A percentile compares a stretch with the other conserved stretches of the same genome.
Evolutionary conservation across 1,140 invertebrate species (phyloP).

Genomic region (Papilio machaon): DNA sequence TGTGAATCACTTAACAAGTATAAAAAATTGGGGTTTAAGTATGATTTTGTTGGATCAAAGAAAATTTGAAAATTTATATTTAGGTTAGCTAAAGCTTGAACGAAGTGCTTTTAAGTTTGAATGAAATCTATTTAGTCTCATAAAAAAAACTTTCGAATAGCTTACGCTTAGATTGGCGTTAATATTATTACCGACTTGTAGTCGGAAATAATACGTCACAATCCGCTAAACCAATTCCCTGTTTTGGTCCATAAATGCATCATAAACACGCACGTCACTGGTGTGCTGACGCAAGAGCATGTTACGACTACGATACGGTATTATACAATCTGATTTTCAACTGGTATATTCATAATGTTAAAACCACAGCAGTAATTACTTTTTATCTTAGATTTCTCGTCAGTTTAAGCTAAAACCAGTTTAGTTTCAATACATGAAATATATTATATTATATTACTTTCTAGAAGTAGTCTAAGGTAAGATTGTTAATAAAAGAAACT

Average conservation of each 20-base stretch:
- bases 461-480: no score
- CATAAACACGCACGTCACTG: conserved; percentile 10
- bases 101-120: no score
- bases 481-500: no score
- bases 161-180: neutral
- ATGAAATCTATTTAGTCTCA: no score
- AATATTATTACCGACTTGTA: neutral
- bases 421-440: neutral
- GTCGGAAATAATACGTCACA: conserved; percentile 2
- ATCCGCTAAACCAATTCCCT: conserved; percentile 2
- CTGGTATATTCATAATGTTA: neutral
- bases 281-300: conserved; percentile 9
- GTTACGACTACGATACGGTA: neutral
- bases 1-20: no score
- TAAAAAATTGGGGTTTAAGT: no score
- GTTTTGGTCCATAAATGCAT: conserved; percentile 21
- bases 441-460: no score
- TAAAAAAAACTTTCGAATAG: neutral
- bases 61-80: no score
- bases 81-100: no score
- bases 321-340: neutral
- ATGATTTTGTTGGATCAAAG: no score
- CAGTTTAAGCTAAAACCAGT: neutral
- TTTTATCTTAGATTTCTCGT: no score
- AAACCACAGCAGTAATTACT: neutral